Percentiles rank a stretch among this genome's conserved stretches.
These are phyloP conservation scores for Euglossa dilemma DNA, from an alignment of 1,140 invertebrate genomes.

Conservation along the genomic window DNA sequence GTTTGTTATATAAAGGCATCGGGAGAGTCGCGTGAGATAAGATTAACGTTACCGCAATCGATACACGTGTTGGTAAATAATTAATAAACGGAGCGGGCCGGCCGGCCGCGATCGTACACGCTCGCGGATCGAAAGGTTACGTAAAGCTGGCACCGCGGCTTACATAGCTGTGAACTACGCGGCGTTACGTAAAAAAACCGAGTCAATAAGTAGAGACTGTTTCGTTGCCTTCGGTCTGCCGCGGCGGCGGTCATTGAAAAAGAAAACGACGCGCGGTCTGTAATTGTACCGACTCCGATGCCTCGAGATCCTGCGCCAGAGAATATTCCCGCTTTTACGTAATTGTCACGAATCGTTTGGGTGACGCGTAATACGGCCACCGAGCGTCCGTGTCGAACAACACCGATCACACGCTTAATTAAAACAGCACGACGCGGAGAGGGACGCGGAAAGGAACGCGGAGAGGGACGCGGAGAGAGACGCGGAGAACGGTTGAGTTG, in stretches of 20 bases:
- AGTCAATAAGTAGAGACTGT: slow-evolving; percentile 12
- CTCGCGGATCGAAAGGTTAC: slow-evolving; percentile 12
- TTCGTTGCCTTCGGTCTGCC: slow-evolving; percentile 1
- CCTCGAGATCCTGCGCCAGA: slow-evolving; percentile 29
- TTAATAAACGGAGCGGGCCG: neutral
- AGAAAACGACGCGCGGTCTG: slow-evolving; percentile 21
- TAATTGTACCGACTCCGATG: slow-evolving; percentile 18
- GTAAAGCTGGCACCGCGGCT: slow-evolving; percentile 7
- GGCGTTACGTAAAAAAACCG: slow-evolving; percentile 29
- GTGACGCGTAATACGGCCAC: too few relatives aligned
- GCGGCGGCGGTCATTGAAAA: slow-evolving; percentile 25
- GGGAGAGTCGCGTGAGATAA: neutral
- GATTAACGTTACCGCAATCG: slow-evolving; percentile 5
- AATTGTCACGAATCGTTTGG: neutral
- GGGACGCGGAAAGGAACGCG: too few relatives aligned
- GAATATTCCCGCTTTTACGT: slow-evolving; percentile 22
- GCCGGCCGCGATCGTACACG: neutral
- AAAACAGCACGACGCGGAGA: too few relatives aligned
- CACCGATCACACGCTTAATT: too few relatives aligned
- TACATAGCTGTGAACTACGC: neutral
- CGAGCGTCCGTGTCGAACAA: neutral
- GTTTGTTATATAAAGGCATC: neutral
- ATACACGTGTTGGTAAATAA: slow-evolving; percentile 4
- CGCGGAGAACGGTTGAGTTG: too few relatives aligned
- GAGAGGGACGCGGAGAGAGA: too few relatives aligned